A percentile compares a stretch with the other conserved stretches of the same genome.
phyloP scores from a whole-genome alignment of 1,140 invertebrate genomes.

The Drosophila parvula region DNA sequence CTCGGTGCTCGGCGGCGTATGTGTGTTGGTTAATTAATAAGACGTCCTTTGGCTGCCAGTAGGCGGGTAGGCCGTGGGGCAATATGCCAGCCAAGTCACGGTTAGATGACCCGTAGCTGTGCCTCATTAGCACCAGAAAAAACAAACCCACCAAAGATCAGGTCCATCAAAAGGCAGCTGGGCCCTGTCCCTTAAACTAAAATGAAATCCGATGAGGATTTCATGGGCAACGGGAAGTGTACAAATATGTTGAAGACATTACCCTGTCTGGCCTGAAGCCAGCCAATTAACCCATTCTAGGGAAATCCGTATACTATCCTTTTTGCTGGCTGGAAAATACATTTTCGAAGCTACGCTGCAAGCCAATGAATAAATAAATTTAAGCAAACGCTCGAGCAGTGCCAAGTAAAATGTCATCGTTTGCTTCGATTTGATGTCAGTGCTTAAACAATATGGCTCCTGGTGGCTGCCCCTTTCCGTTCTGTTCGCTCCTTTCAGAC shows the following conservation, averaged over 20 bases:
- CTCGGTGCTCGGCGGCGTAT: slow-evolving; percentile 18
- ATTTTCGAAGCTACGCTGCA: slow-evolving; percentile 30
- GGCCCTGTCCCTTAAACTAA: too few species aligned
- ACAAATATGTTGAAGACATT: not conserved
- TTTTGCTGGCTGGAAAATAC: slow-evolving; percentile 27
- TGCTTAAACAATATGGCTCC: slow-evolving; percentile 70
- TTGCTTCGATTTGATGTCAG: slow-evolving; percentile 61
- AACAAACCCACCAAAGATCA: slow-evolving; percentile 14
- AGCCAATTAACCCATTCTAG: slow-evolving; percentile 12
- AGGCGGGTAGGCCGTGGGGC: not conserved
- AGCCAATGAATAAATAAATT: slow-evolving; percentile 32
- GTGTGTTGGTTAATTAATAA: slow-evolving; percentile 74
- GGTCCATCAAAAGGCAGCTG: not conserved
- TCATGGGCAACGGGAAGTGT: not conserved
- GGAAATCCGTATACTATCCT: not conserved
- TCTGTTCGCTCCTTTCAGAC: not conserved
- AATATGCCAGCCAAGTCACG: slow-evolving; percentile 39
- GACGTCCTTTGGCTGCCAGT: slow-evolving; percentile 32
- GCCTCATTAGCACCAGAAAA: slow-evolving; percentile 60
- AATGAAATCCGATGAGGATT: not conserved
- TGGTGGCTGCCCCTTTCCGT: not conserved
- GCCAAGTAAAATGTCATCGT: slow-evolving; percentile 59
- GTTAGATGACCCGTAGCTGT: slow-evolving; percentile 30
- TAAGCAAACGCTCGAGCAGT: slow-evolving; percentile 48
- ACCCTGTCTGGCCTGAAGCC: not conserved